phyloP scores from a whole-genome alignment of 2,797 vertebrate genomes.

The Pteronotus mesoamericanus region DNA sequence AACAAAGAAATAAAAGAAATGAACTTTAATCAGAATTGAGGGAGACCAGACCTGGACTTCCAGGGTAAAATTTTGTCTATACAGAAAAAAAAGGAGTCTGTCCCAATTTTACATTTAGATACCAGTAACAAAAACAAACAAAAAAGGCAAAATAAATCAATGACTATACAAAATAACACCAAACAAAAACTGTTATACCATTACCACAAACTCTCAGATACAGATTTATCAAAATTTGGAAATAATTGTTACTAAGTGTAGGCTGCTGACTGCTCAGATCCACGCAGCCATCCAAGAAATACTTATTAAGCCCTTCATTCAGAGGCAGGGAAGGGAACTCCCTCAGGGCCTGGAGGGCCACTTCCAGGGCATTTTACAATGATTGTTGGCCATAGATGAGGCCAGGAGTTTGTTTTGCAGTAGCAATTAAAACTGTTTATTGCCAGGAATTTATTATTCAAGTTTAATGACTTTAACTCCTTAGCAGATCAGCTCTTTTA shows the following conservation, averaged over 20 bases:
- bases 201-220: background rate
- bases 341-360: background rate
- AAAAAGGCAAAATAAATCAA: background rate
- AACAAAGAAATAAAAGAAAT: no score
- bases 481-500: background rate
- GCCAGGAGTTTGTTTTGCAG: background rate
- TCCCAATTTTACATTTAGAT: background rate
- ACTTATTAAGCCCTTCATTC: background rate
- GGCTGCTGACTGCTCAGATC: background rate
- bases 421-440: background rate
- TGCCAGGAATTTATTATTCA: background rate
- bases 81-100: background rate
- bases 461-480: conserved; percentile 10
- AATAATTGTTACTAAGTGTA: background rate
- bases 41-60: background rate
- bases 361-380: background rate
- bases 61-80: background rate
- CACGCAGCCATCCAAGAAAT: background rate
- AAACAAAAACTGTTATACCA: background rate
- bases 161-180: background rate
- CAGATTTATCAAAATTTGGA: background rate
- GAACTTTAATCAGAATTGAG: background rate
- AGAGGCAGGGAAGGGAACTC: background rate
- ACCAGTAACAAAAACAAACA: background rate
- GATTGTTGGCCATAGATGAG: background rate